A percentile compares a stretch with the other conserved stretches of the same genome.
These are phyloP conservation scores for Anguilla japonica DNA, from an alignment of 2,113 vertebrate genomes.

Conservation along the genomic window DNA sequence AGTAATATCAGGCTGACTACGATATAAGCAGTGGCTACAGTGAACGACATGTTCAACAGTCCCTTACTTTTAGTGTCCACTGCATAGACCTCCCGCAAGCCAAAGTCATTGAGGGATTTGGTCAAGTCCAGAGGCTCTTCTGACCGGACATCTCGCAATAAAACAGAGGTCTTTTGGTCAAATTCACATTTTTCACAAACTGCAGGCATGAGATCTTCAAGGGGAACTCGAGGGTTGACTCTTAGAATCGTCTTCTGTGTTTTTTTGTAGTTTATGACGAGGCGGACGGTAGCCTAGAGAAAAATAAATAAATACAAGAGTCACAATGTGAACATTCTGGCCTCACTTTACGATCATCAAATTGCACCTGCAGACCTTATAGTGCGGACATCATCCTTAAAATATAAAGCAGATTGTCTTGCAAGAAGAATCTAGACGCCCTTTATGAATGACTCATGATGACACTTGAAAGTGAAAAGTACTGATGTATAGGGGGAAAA, in stretches of 20 bases:
- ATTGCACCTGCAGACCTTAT: background rate
- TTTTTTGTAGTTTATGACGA: constrained; percentile 91
- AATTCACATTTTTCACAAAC: constrained; percentile 93
- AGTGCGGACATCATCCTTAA: background rate
- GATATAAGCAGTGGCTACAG: background rate
- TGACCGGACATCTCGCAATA: constrained; percentile 77
- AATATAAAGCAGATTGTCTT: background rate
- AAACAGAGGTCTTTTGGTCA: constrained; percentile 70
- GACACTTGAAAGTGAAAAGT: too few relatives aligned
- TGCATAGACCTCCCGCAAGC: constrained; percentile 88
- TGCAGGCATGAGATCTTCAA: constrained; percentile 73
- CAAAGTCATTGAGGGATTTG: constrained; percentile 83
- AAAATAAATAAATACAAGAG: background rate
- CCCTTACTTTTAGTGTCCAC: constrained; percentile 72
- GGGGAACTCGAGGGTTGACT: constrained; percentile 81
- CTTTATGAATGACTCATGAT: too few relatives aligned
- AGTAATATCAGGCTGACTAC: background rate
- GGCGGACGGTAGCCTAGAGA: constrained; percentile 85
- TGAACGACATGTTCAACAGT: background rate
- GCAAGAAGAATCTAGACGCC: background rate
- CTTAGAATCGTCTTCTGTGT: constrained; percentile 88
- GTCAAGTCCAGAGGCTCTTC: constrained; percentile 78
- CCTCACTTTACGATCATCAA: background rate
- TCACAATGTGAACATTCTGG: background rate
- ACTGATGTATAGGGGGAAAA: background rate